Evolutionary conservation across 1,140 invertebrate genomes (phyloP).

Genomic region (Zaprionus lachaisei): DNA sequence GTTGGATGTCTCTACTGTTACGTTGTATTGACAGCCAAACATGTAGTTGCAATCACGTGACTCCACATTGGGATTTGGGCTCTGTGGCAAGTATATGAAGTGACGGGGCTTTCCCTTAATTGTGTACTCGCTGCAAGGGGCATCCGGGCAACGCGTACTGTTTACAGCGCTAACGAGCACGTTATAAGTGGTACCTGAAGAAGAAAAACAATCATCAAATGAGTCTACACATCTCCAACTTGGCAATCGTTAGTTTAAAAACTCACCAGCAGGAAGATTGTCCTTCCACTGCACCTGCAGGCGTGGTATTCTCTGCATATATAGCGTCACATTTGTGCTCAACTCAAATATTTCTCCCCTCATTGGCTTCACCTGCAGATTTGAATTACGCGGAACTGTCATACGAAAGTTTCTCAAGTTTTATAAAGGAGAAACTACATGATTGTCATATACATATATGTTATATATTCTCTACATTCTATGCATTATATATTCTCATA

Average conservation of each 20-base stretch:
- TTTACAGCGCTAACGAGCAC: slow-evolving; percentile 71
- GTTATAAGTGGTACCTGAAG: slow-evolving; percentile 71
- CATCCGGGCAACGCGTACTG: slow-evolving; percentile 66
- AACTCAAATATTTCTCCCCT: slow-evolving; percentile 55
- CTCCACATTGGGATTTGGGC: slow-evolving; percentile 68
- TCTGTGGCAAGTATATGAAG: slow-evolving; percentile 58
- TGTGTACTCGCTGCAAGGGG: slow-evolving; percentile 72
- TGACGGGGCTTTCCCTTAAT: slow-evolving; percentile 59
- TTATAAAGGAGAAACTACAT: no score
- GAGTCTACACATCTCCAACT: background rate
- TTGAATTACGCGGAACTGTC: background rate
- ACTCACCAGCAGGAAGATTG: slow-evolving; percentile 68
- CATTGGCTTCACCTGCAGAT: slow-evolving; percentile 8
- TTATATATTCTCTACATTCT: background rate
- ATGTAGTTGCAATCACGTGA: slow-evolving; percentile 73
- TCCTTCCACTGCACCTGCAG: slow-evolving; percentile 73
- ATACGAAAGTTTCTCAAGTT: background rate
- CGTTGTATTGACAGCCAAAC: slow-evolving; percentile 74
- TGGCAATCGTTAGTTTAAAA: background rate
- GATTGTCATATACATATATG: background rate
- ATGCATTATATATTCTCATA: no score
- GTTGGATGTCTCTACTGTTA: slow-evolving; percentile 76
- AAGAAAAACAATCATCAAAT: background rate
- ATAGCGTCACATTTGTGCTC: slow-evolving; percentile 63
- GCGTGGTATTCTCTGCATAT: slow-evolving; percentile 65